Evolutionary conservation across 2,113 vertebrate genomes (phyloP).

Genomic region (Microtus oregoni): DNA sequence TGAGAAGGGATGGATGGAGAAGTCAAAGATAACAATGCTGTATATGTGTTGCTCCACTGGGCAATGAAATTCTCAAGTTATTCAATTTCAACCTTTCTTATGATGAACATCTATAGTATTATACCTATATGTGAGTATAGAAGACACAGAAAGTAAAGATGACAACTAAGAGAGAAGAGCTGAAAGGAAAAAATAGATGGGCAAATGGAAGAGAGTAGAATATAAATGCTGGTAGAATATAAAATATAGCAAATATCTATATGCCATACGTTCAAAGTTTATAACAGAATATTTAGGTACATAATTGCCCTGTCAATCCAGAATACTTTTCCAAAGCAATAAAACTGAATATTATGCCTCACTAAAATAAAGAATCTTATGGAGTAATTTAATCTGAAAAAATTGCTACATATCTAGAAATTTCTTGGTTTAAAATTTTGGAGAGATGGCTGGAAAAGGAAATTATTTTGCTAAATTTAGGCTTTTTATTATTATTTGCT

Average conservation of each 20-base stretch:
- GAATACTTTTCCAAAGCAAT: not conserved
- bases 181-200: not conserved
- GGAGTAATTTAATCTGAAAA: not conserved
- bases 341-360: not conserved
- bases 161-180: not conserved
- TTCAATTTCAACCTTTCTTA: conserved; percentile 20
- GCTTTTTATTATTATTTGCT: not conserved
- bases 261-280: conserved; percentile 5
- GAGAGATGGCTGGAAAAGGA: not conserved
- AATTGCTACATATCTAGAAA: not conserved
- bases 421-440: not conserved
- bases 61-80: not conserved
- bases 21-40: not conserved
- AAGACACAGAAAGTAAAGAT: not conserved
- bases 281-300: conserved; percentile 38
- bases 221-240: not conserved
- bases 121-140: not conserved
- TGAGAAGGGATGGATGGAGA: too few species aligned
- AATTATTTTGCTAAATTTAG: conserved; percentile 7
- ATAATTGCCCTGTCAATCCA: conserved; percentile 51
- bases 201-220: not conserved
- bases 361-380: not conserved
- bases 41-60: not conserved
- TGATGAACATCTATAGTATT: not conserved
- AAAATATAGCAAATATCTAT: not conserved